These are phyloP conservation scores for Nycteola revayana DNA, from an alignment of 2,888 invertebrate genomes.

Conservation along the genomic window DNA sequence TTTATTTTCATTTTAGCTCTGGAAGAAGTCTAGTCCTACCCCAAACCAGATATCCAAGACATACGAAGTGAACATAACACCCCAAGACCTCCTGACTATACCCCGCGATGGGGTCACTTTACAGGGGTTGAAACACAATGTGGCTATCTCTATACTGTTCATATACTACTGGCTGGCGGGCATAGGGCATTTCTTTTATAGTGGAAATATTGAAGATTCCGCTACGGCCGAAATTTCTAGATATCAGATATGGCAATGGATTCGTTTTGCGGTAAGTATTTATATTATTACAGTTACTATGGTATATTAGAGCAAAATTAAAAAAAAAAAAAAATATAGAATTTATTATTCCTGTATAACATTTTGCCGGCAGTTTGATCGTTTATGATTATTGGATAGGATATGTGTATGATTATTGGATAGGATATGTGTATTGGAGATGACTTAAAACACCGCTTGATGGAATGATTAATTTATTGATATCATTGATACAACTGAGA, in stretches of 20 bases:
- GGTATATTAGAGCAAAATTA: too few relatives aligned
- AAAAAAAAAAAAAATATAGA: too few relatives aligned
- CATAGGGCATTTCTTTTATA: slow-evolving; percentile 84
- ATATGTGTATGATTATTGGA: too few relatives aligned
- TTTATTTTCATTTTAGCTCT: slow-evolving; percentile 56
- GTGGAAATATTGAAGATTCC: slow-evolving; percentile 86
- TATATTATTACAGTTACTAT: background rate
- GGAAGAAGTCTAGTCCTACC: slow-evolving; percentile 68
- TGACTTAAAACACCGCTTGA: too few relatives aligned
- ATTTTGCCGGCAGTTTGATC: too few relatives aligned
- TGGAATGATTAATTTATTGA: too few relatives aligned
- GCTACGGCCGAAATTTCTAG: slow-evolving; percentile 89
- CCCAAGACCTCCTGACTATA: slow-evolving; percentile 77
- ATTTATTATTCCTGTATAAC: too few relatives aligned
- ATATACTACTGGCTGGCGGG: slow-evolving; percentile 86
- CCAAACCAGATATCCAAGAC: slow-evolving; percentile 78
- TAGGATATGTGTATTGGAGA: too few relatives aligned
- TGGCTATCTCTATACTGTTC: slow-evolving; percentile 85
- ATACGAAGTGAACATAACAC: slow-evolving; percentile 57
- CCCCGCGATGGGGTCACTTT: slow-evolving; percentile 84
- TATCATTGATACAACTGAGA: too few relatives aligned
- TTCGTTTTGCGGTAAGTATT: slow-evolving; percentile 79
- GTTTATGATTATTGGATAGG: too few relatives aligned
- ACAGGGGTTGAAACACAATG: slow-evolving; percentile 84
- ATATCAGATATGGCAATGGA: slow-evolving; percentile 89